phyloP scores from a whole-genome alignment of 2,113 vertebrate species.

The Orientallactaga bullata region DNA sequence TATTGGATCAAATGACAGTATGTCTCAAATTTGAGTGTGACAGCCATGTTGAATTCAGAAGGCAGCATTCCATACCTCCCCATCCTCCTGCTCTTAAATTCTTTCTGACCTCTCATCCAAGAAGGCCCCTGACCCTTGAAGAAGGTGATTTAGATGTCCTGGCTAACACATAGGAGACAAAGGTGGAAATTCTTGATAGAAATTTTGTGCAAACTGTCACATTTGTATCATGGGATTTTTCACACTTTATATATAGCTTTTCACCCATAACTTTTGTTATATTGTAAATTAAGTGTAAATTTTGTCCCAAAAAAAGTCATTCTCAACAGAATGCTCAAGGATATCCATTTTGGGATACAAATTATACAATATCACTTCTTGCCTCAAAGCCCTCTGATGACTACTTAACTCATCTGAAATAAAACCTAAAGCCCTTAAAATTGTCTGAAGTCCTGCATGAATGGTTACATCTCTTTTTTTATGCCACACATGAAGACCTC shows the following conservation, averaged over 20 bases:
- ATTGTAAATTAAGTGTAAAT: not conserved
- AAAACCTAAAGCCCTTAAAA: slow-evolving; percentile 9
- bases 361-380: slow-evolving; percentile 6
- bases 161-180: not conserved
- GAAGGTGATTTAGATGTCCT: not conserved
- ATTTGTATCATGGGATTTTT: not conserved
- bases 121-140: no score
- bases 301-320: not conserved
- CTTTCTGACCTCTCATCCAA: no score
- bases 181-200: not conserved
- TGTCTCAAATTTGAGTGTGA: no score
- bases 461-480: not conserved
- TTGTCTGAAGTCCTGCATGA: not conserved
- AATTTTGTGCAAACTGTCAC: not conserved
- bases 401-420: not conserved
- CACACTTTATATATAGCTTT: not conserved
- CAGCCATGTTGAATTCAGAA: no score
- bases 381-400: not conserved
- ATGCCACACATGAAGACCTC: not conserved
- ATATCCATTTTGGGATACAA: not conserved
- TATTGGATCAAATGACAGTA: no score
- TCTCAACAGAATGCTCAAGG: not conserved
- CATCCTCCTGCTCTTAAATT: no score
- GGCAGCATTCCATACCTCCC: no score
- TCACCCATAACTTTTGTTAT: not conserved